Percentiles rank a stretch among this genome's conserved stretches.
These are phyloP conservation scores for Epizoanthus scotinus DNA, from an alignment of 92 coral and sea anemone species.

Conservation along the genomic window DNA sequence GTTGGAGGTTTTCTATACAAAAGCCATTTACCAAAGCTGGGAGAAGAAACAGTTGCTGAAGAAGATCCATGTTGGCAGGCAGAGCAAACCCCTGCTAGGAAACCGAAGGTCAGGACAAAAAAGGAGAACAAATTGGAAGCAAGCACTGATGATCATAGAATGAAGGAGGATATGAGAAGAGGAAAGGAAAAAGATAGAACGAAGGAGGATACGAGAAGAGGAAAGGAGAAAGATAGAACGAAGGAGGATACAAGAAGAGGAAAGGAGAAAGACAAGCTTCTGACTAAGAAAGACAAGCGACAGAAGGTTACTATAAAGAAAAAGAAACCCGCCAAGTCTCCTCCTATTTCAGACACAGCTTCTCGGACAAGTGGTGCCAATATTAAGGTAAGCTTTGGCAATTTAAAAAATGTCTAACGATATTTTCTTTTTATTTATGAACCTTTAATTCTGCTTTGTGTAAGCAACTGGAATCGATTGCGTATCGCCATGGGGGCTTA, in stretches of 20 bases:
- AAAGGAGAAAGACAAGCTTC: neutral
- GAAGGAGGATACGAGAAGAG: neutral
- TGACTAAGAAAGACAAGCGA: neutral
- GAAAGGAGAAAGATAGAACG: neutral
- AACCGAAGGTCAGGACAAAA: neutral
- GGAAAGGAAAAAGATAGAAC: neutral
- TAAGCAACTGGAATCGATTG: too few species aligned
- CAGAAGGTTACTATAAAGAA: neutral
- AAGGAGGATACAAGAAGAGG: neutral
- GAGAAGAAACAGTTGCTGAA: neutral
- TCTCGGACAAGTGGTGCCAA: too few species aligned
- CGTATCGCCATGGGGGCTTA: too few species aligned
- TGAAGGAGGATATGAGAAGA: neutral
- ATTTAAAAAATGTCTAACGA: too few species aligned
- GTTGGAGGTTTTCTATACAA: constrained; percentile 20
- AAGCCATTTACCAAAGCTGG: constrained; percentile 16
- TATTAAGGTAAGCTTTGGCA: too few species aligned
- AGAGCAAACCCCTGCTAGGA: neutral
- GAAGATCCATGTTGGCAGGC: too few species aligned
- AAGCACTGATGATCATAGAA: neutral
- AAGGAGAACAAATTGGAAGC: neutral
- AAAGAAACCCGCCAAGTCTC: neutral
- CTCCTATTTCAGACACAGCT: neutral
- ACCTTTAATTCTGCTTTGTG: too few species aligned
- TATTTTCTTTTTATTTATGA: too few species aligned